A percentile compares a stretch with the other conserved stretches of the same genome.
phyloP scores from a whole-genome alignment of 2,797 vertebrate genomes.

The Dromococcyx pavoninus region DNA sequence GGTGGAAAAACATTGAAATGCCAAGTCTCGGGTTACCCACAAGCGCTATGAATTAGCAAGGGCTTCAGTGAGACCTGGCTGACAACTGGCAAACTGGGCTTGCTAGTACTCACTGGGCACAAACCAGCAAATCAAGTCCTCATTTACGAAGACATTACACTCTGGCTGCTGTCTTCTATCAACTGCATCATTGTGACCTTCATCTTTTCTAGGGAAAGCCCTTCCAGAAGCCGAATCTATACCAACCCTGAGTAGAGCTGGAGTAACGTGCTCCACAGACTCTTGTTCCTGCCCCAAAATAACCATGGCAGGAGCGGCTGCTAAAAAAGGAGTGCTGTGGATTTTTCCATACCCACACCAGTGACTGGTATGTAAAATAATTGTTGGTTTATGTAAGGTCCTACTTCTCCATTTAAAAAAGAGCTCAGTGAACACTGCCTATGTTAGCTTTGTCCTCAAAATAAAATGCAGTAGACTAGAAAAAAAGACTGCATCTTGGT shows the following conservation, averaged over 20 bases:
- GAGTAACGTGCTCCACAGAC: neutral
- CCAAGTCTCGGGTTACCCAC: accelerated
- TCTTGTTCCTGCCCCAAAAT: neutral
- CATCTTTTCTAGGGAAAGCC: conserved; percentile 77
- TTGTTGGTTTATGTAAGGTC: neutral
- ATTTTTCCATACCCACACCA: neutral
- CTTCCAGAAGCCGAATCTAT: conserved; percentile 76
- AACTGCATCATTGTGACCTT: conserved; percentile 72
- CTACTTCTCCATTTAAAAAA: neutral
- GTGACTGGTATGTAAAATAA: neutral
- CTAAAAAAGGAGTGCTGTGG: neutral
- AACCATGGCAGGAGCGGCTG: neutral
- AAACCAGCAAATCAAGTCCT: neutral
- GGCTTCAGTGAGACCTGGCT: neutral
- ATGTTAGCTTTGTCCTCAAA: neutral
- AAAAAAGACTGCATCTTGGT: neutral
- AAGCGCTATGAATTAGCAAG: neutral
- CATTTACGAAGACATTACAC: conserved; percentile 67
- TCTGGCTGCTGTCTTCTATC: conserved; percentile 71
- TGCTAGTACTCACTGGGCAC: neutral
- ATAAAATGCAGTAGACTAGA: neutral
- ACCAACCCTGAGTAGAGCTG: conserved; percentile 73
- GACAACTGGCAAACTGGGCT: neutral
- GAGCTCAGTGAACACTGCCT: neutral
- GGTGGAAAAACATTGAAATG: neutral